Evolutionary conservation across 2,888 invertebrate genomes (phyloP).

Genomic region (Drosophila meridionalis): DNA sequence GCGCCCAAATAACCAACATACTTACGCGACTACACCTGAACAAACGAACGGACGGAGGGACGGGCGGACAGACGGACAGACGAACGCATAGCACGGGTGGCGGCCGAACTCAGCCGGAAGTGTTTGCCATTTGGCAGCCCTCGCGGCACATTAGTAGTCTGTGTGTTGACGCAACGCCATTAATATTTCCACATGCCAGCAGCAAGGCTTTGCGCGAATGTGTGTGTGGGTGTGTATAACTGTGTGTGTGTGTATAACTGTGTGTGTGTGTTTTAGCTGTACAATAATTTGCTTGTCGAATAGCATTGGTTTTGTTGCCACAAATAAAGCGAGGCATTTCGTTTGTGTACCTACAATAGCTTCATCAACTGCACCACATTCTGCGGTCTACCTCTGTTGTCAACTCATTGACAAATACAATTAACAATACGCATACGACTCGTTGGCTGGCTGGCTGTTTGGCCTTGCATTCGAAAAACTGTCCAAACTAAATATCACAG

Average conservation of each 20-base stretch:
- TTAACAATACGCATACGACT: slow-evolving; percentile 44
- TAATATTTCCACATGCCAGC: slow-evolving; percentile 75
- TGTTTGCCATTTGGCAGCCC: slow-evolving; percentile 81
- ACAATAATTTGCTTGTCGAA: slow-evolving; percentile 71
- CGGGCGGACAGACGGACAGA: neutral
- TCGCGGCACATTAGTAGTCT: slow-evolving; percentile 84
- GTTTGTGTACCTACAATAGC: slow-evolving; percentile 37
- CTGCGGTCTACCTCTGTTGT: slow-evolving; percentile 35
- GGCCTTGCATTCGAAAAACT: neutral
- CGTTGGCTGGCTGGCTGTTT: slow-evolving; percentile 1
- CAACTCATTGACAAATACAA: slow-evolving; percentile 51
- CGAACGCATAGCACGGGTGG: slow-evolving; percentile 4
- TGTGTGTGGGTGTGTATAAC: neutral
- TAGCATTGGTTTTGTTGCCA: slow-evolving; percentile 50
- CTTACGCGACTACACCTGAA: slow-evolving; percentile 31
- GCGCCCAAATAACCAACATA: slow-evolving; percentile 22
- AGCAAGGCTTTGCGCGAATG: slow-evolving; percentile 24
- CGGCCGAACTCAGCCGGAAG: slow-evolving; percentile 55
- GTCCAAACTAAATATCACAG: neutral
- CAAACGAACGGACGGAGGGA: neutral
- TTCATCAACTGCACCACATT: slow-evolving; percentile 23
- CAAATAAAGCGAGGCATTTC: slow-evolving; percentile 36
- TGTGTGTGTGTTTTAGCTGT: slow-evolving; percentile 12
- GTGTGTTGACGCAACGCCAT: slow-evolving; percentile 77
- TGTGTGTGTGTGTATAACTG: slow-evolving; percentile 1